Percentiles rank a stretch among this genome's conserved stretches.
Evolutionary conservation across 2,113 vertebrate species (phyloP).

Genomic region (Ammospiza caudacuta): DNA sequence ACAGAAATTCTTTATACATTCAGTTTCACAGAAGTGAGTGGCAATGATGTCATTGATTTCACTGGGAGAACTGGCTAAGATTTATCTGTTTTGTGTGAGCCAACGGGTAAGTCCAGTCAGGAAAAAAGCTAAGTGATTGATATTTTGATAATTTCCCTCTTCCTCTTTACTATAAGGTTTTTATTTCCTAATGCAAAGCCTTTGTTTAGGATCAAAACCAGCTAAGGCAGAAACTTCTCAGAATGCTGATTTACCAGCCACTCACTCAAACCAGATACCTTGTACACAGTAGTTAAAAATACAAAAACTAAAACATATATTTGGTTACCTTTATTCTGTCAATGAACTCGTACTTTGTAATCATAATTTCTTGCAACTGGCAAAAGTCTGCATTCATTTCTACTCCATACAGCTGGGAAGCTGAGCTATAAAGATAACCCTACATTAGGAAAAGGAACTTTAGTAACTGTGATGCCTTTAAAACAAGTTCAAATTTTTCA

Average conservation of each 20-base stretch:
- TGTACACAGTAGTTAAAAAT: not conserved
- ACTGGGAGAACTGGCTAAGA: not conserved
- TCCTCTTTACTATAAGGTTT: not conserved
- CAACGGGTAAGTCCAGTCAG: not conserved
- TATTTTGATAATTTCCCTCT: not conserved
- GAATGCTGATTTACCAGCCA: not conserved
- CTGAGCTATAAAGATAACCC: constrained; percentile 91
- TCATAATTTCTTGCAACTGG: constrained; percentile 82
- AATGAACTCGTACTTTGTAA: constrained; percentile 84
- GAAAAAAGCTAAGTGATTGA: not conserved
- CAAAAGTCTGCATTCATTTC: constrained; percentile 91
- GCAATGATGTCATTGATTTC: not conserved
- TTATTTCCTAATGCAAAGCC: not conserved
- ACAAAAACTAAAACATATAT: not conserved
- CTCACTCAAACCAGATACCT: not conserved
- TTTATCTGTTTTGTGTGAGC: not conserved
- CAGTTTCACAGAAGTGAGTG: not conserved
- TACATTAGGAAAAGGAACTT: constrained; percentile 68
- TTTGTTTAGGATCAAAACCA: constrained; percentile 1
- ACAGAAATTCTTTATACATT: not conserved
- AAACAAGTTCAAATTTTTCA: not conserved
- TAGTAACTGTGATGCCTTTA: not conserved
- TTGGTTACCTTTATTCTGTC: constrained; percentile 86
- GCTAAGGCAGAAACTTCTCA: not conserved
- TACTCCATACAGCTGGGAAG: constrained; percentile 82